Percentiles rank a stretch among this genome's conserved stretches.
phyloP scores from a whole-genome alignment of 1,140 invertebrate species.

The Amyelois transitella region DNA sequence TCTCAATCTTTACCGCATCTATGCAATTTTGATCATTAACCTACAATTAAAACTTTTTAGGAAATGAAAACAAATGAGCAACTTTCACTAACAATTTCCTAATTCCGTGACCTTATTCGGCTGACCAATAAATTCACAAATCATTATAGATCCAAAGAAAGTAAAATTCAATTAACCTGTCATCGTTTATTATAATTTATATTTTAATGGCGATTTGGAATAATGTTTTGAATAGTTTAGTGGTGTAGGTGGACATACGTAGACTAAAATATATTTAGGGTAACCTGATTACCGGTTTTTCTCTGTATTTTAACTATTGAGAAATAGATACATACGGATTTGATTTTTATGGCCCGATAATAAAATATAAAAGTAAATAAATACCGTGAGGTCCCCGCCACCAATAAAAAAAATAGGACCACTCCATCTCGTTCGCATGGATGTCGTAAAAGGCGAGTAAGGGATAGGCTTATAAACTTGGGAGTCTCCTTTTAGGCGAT shows the following conservation, averaged over 20 bases:
- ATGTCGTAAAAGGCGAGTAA: too few species aligned
- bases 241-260: slow-evolving; percentile 5
- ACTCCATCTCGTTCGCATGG: too few species aligned
- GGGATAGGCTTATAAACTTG: too few species aligned
- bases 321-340: too few species aligned
- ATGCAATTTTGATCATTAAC: neutral
- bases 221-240: slow-evolving; percentile 29
- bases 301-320: too few species aligned
- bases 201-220: slow-evolving; percentile 14
- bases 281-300: too few species aligned
- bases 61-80: neutral
- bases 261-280: too few species aligned
- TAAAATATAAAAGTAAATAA: too few species aligned
- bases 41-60: neutral
- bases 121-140: neutral
- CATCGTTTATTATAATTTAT: slow-evolving; percentile 23
- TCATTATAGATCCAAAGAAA: neutral
- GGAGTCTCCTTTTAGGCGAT: too few species aligned
- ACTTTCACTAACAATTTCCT: neutral
- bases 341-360: too few species aligned
- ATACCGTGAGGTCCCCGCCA: too few species aligned
- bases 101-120: neutral
- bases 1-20: neutral
- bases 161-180: slow-evolving; percentile 1
- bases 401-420: too few species aligned